Base-by-base conservation (phyloP, 2,113 vertebrate genomes). In the Smithornis capensis region DNA sequence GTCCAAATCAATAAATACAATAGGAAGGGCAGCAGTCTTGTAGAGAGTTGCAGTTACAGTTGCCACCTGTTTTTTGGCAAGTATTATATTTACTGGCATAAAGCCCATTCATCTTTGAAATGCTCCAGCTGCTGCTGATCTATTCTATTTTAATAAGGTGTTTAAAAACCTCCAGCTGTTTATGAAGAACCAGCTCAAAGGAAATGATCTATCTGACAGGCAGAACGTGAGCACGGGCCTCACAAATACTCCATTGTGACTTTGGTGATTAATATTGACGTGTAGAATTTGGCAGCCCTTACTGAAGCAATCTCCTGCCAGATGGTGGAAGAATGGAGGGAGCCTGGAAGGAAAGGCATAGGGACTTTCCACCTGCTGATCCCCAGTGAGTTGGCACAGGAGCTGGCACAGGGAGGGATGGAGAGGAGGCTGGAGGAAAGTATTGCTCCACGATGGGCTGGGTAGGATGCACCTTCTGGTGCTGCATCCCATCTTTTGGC, bases 151-250 rank as follows among this genome's bases (percentile, higher is more conserved):
- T 79, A 83, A 97, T 92, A 96, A 99, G 98, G 98, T 98, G 92
- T 98, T 98, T 97, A 98, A 98, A 97, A 98, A 95, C 96, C 96
- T 98, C 77, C 97, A 98, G 85, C 94, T 98, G 91, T 98, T 99
- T 88, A 13, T 98, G 97, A 94, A 98, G 80, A 97, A 97, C 49
- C 98, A 98, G 94, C 17, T 95, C 65, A 87, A 90, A 63, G 98
- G 97, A 92, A 98, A 98, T 40, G 98, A 98, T 59, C 97, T 98
- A 27, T 98, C 97, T 96, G 98, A 98, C 97, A 98, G 97, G 69
- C 98, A 98, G 53, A 96, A 85, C 21, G 56, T 89, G 91, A 96
- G 96, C n/a, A 50, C 22, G 81, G 84, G 70, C 35, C 85, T 63
- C 59, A 4, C 76, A 68, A 79, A 87, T 4, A 6, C 65, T 63